Percentiles rank a stretch among this genome's conserved stretches.
Evolutionary conservation across 2,113 vertebrate genomes (phyloP).

Genomic region (Aspidoscelis tigris): DNA sequence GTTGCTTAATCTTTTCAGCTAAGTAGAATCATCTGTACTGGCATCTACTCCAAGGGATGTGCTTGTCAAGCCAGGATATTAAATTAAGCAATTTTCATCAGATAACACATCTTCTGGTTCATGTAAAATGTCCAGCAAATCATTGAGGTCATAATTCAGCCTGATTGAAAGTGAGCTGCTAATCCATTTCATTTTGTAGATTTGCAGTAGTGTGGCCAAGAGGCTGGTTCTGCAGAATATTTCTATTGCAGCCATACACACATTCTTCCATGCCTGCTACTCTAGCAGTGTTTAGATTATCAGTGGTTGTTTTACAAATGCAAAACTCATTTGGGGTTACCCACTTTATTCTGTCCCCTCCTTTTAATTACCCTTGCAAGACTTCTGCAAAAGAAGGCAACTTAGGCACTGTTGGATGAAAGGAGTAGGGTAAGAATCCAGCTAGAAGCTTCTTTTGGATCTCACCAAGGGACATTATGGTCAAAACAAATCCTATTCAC

Average conservation of each 20-base stretch:
- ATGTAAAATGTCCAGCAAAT: slow-evolving; percentile 82
- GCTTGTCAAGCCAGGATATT: slow-evolving; percentile 71
- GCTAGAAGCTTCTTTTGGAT: too few species aligned
- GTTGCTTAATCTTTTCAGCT: slow-evolving; percentile 56
- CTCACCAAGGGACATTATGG: too few species aligned
- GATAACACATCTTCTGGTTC: slow-evolving; percentile 90
- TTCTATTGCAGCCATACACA: background rate
- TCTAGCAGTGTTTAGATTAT: background rate
- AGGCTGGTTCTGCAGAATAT: slow-evolving; percentile 40
- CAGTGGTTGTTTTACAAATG: background rate
- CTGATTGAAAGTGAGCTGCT: slow-evolving; percentile 74
- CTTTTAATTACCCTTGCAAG: too few species aligned
- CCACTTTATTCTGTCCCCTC: too few species aligned
- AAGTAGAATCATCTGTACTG: slow-evolving; percentile 71
- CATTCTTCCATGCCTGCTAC: rapidly evolving
- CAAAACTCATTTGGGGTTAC: too few species aligned
- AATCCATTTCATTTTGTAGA: slow-evolving; percentile 64
- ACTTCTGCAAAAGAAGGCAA: too few species aligned
- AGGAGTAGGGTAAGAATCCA: too few species aligned
- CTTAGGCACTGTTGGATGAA: too few species aligned
- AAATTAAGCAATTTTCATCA: slow-evolving; percentile 84
- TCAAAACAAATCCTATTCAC: too few species aligned
- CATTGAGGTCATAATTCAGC: slow-evolving; percentile 80
- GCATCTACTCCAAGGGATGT: slow-evolving; percentile 65
- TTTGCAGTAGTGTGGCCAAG: slow-evolving; percentile 57